phyloP scores from a whole-genome alignment of 2,797 vertebrate species.

The Catharus ustulatus region DNA sequence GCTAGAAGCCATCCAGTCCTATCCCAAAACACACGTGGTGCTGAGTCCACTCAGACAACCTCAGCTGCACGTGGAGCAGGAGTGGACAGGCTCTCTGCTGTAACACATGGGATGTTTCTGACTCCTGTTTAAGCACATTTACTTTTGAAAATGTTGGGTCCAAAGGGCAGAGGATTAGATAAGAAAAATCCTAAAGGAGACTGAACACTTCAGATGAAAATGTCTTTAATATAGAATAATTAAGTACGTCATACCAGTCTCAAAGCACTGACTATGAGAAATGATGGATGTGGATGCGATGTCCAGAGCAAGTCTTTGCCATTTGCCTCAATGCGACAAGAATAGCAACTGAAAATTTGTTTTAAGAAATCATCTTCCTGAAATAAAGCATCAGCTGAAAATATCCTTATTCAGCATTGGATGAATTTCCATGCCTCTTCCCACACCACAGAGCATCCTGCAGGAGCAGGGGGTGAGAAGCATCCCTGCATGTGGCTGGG shows the following conservation, averaged over 20 bases:
- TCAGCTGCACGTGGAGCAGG: not conserved
- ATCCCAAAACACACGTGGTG: not conserved
- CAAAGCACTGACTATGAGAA: not conserved
- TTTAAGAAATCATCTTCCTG: not conserved
- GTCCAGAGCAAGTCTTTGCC: fast-evolving
- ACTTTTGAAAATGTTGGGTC: not conserved
- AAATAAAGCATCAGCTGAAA: not conserved
- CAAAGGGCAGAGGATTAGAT: not conserved
- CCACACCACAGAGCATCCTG: fast-evolving
- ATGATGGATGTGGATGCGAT: not conserved
- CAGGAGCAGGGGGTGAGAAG: not conserved
- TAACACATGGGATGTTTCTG: not conserved
- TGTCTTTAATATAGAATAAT: not conserved
- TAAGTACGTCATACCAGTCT: not conserved
- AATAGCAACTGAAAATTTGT: not conserved
- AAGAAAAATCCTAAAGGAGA: not conserved
- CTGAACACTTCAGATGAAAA: not conserved
- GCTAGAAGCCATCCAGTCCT: not conserved
- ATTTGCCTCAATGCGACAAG: too few species aligned
- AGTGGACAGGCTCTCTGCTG: not conserved
- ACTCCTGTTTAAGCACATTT: not conserved
- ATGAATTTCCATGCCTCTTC: not conserved
- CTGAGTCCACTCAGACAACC: not conserved
- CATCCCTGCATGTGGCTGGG: fast-evolving
- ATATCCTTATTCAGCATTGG: not conserved